Base-by-base conservation (phyloP, 2,113 vertebrate genomes). In the Sceloporus undulatus region DNA sequence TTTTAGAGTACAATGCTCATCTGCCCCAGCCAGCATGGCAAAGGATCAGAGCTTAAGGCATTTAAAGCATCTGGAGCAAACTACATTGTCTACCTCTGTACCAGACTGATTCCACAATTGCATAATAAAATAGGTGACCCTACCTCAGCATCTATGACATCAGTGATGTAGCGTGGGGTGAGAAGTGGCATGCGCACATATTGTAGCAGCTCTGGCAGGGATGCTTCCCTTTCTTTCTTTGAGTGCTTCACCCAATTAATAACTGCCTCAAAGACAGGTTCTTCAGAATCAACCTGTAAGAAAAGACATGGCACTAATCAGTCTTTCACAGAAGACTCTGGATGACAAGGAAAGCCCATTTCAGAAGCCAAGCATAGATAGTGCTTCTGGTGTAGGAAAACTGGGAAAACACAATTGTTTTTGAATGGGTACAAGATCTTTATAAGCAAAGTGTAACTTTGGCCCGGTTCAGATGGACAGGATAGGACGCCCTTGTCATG, bases 161-260 rank as follows among this genome's bases (percentile, higher is more conserved):
- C 99, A 0, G 99, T 99, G 94, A 99, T 99, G 96, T 99, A 99
- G 92, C 98, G 98, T 0, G 99, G 99, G 0, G 99, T 99, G 89
- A 99, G 97, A 38, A 99, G 97, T 0, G 99, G 99, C 98, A 99
- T 97, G 11, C 99, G 98, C 42, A 99, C 99, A 7, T 98, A 99
- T 95, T 99, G 98, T 2, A 99, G 97, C 97, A 99, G 97, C 89
- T 98, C 98, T 0, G 98, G 96, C 90, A 99, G 95, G 34, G 97
- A 98, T 0, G 97, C 97, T 87, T 99, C 98, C 0, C 99, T 96
- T 77, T 98, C 98, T 85, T 98, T 98, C 78, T 98, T 97, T 0
- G 98, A 98, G 95, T 99, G 98, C 91, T 99, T 99, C 94, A 99
- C 99, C 99, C 99, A 99, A 93, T 98, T 99, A 66, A 99, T 95